Conservation (phyloP, 1,140 invertebrate genomes). For the Heliconius himera region DNA sequence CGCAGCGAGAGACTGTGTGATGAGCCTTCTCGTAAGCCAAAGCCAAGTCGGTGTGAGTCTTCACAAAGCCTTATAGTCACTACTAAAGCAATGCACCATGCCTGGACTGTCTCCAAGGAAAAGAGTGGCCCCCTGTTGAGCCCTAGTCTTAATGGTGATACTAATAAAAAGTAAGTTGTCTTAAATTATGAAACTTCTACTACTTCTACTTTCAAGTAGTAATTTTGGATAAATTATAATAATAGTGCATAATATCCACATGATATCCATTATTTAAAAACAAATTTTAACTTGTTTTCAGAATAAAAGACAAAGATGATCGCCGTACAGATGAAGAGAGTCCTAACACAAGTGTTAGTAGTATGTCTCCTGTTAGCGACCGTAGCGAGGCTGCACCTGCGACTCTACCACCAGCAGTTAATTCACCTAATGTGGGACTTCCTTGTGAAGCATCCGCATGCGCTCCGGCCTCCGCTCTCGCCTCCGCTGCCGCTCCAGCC, state of each 20-base stretch:
- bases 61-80: constrained; percentile 65
- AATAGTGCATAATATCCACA: no score
- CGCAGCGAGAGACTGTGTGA: constrained; percentile 51
- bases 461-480: constrained; percentile 25
- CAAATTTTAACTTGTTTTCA: constrained; percentile 29
- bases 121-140: constrained; percentile 69
- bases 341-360: constrained; percentile 74
- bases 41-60: constrained; percentile 58
- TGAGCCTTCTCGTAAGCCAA: constrained; percentile 48
- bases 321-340: constrained; percentile 58
- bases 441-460: neutral
- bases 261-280: neutral
- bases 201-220: no score
- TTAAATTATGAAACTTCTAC: neutral
- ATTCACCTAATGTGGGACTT: constrained; percentile 11
- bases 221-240: no score
- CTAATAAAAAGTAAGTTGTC: constrained; percentile 72
- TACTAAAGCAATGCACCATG: constrained; percentile 75
- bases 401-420: constrained; percentile 23
- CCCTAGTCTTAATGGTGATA: constrained; percentile 75
- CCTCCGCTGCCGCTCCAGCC: constrained; percentile 27
- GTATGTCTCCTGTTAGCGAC: constrained; percentile 70
- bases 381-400: constrained; percentile 45
- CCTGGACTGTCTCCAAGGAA: constrained; percentile 80
- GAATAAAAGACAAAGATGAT: constrained; percentile 66